Base-by-base conservation (phyloP, 2,113 vertebrate genomes). In the Cottus gobio region DNA sequence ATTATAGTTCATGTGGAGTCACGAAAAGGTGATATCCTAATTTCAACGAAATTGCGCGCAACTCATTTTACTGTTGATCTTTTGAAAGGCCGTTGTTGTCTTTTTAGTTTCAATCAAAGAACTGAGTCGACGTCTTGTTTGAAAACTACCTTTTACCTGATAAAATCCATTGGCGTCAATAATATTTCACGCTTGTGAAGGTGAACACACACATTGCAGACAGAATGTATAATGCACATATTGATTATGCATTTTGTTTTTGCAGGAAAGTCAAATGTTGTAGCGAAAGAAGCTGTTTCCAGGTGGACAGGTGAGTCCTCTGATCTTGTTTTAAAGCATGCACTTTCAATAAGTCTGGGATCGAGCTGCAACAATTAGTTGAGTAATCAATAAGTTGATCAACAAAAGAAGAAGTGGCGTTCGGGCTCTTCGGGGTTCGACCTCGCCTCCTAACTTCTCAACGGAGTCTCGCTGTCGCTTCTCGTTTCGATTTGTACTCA, bases 271-370 rank as follows among this genome's bases (percentile, higher is more conserved):
- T 93, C 94, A 79, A 98, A 97, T 90, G 91, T 93, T 85, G 87
- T 96, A 10, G 96, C 98, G 64, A 99, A 97, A 92, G 97, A 97
- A 56, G 97, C 98, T 12, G 97, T 96, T 67, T 97, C 97, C 56
- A 96, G 98, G 85, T 99, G 98, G 98, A 99, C 98, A 74, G 98
- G 98, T 99, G 77, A 79, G 96, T 88, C 26, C 15, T 50, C 5
- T 70, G 28, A 12, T 62, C 7, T 44, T 44, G 15, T 15, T 79
- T 31, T 58, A 39, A 48, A 24, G 16, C 10, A 77, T 18, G 11
- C 26, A 46, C 24, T 70, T 62, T 0, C 39, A 74, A 28, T 28
- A 12, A 5, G 1, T 58, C 18, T 57, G n/a, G 13, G 76, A 44
- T 66, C 4, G 15, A 72, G 26, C 7, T 48, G 3, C 31, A 84